These are phyloP conservation scores for Heliconius nattereri DNA, from an alignment of 1,140 invertebrate genomes.

Conservation along the genomic window DNA sequence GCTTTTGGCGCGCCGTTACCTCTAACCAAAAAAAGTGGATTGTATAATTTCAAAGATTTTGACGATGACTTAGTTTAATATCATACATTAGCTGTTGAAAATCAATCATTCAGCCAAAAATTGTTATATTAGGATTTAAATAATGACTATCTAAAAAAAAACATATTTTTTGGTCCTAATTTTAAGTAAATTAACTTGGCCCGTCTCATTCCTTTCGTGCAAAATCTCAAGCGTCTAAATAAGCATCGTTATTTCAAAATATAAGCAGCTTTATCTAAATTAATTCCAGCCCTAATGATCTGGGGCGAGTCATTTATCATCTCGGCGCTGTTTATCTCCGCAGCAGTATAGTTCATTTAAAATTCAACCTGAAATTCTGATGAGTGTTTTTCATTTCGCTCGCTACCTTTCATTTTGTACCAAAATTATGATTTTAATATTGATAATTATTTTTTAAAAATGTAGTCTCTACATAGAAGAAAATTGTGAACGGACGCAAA, in stretches of 20 bases:
- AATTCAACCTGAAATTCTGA: conserved; percentile 12
- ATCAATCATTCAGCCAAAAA: too few relatives aligned
- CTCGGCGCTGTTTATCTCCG: conserved; percentile 17
- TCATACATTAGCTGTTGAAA: too few relatives aligned
- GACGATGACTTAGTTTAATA: too few relatives aligned
- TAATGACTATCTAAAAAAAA: too few relatives aligned
- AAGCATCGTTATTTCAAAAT: conserved; percentile 4
- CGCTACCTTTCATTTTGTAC: neutral
- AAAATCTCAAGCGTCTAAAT: neutral
- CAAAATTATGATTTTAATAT: neutral
- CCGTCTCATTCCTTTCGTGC: neutral
- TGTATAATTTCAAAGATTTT: too few relatives aligned
- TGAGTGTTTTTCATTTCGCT: neutral
- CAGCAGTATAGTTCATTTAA: conserved; percentile 8
- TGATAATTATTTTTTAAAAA: neutral
- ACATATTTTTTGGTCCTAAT: too few relatives aligned
- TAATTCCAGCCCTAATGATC: conserved; percentile 24
- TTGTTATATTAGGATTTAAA: too few relatives aligned
- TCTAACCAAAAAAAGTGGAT: too few relatives aligned
- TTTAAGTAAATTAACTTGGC: too few relatives aligned
- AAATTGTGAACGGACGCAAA: too few relatives aligned
- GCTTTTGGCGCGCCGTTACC: too few relatives aligned
- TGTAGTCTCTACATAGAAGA: too few relatives aligned
- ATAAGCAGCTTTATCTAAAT: conserved; percentile 22
- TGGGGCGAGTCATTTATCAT: conserved; percentile 20